Evolutionary conservation across 2,113 vertebrate species (phyloP), one percentile per base, ranked within the genome.

Genomic region (Pluvialis apricaria): DNA sequence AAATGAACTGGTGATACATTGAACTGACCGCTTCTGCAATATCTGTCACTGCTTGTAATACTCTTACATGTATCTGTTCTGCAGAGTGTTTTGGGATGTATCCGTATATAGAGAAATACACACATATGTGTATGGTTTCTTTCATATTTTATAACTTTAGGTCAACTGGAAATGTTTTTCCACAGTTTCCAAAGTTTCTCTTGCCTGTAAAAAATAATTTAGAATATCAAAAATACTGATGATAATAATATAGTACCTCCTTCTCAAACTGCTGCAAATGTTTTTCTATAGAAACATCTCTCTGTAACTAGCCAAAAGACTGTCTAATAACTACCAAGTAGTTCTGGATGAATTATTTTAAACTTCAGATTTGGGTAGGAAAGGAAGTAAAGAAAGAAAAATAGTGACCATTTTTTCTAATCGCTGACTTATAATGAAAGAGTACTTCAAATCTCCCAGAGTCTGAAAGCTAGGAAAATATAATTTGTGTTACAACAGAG

Each of bases 81-180:
- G 26, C 29, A 55, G 22, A 24, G 8, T 44, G 21, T 10, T 85
- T 68, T 72, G 16, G 49, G 57, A 52, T n/a, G 5, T 47, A 18
- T 31, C 44, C 1, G 0, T 47, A 12, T 25, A 2, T 2, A 80
- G 11, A 71, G 19, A 84, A 68, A 34, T 45, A 9, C 38, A 34
- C 5, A 14, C 2, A 9, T 31, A 16, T 0, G 0, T 11, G 1
- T 26, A 20, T 4, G 4, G 8, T 34, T 72, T 52, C 14, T 68
- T 76, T 69, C 24, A 13, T 34, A 36, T 57, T 84, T 88, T 22
- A 2, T 54, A 55, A 51, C 20, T 61, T 60, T 5, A 16, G 1
- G 6, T 70, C 64, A 51, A 58, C 25, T n/a, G 22, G 1, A 76
- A 52, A 28, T n/a, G 3, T 32, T 91, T 68, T 73, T 28, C 14